Evolutionary conservation across 35 echinoderm and acorn worm genomes (phyloP), one percentile per base, ranked within the genome.

Genomic region (Holothuria glaberrima): DNA sequence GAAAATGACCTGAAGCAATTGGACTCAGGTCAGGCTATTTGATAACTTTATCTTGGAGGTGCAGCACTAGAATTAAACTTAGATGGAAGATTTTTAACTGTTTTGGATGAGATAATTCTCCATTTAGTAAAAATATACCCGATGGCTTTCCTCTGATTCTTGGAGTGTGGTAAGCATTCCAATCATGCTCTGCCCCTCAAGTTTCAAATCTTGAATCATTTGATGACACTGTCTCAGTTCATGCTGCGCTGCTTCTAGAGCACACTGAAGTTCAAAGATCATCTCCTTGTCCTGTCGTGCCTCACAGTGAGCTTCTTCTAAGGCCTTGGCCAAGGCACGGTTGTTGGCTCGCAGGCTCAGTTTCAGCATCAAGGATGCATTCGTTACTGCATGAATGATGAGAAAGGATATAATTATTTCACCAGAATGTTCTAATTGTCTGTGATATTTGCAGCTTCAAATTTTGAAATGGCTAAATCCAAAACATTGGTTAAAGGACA

Each of bases 291-390:
- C 71, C 44, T 81, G 80, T 28, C 71, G 67, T 5, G 26, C 30
- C 28, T 94, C 93, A 52, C 56, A 76, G 12, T 50, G 80, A 16
- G 89, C 69, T 30, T 86, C 89, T 31, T 86, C 80, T 21, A 94
- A 56, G 30, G 89, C 68, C 41, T 94, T 94, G n/a, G 93, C 93
- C 48, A 94, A 56, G 54, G 68, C 80, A 25, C 83, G 80, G 69
- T 94, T 94, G 93, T 94, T 94, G 3, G 59, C 58, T 22, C 89
- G 80, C 46, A 94, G 21, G 38, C 80, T 94, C 9, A 88, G 18
- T 61, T 94, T 94, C 30, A 94, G 58, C 22, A 81, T 48, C 52
- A 87, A 71, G 59, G 87, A 91, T 34, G 83, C 93, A 74, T 69
- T 64, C 20, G 90, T 41, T 30, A 82, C 74, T 90, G 44, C 22